Evolutionary conservation across 2,888 invertebrate species (phyloP), one percentile per base, ranked within the genome.

Genomic region (Drosophila melanosoma): DNA sequence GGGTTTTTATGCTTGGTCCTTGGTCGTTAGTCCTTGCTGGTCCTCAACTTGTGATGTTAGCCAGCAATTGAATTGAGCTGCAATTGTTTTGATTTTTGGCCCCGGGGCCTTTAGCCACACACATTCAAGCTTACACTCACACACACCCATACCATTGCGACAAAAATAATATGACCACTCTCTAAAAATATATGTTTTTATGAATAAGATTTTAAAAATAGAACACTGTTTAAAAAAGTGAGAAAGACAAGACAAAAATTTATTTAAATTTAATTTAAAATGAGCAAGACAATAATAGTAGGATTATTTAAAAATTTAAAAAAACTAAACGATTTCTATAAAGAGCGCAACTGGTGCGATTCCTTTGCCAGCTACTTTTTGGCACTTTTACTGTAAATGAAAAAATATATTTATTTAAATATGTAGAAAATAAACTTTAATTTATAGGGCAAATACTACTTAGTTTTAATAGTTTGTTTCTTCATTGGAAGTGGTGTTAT

Each of bases 31-130:
- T 60, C 35, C 49, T 59, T 56, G 53, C 52, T 51, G 53, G 33
- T 51, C 52, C 62, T 45, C 70, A 70, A 42, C 70, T 61, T 40
- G 62, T 49, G 51, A 36, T 54, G 56, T 56, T 45, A 56, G 67
- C 59, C 66, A 72, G 75, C 81, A 86, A 90, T 83, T 80, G 81
- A 89, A 82, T 91, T 86, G 83, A 76, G 81, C 86, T 89, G 85
- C 85, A 86, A 86, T 86, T 86, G 85, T 86, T 86, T 89, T 86
- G 85, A 86, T 86, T 86, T 86, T 81, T 80, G 68, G 79, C 82
- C 83, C 76, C 88, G 58, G 85, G 85, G 85, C 79, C 76, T 76
- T 70, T 70, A 71, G 68, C 57, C 74, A 49, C 57, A 52, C 57
- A 52, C 35, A 56, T 54, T 26, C 69, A 64, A 63, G 51, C 49